phyloP scores from a whole-genome alignment of 2,113 vertebrate species.

The Triplophysa siluroides region DNA sequence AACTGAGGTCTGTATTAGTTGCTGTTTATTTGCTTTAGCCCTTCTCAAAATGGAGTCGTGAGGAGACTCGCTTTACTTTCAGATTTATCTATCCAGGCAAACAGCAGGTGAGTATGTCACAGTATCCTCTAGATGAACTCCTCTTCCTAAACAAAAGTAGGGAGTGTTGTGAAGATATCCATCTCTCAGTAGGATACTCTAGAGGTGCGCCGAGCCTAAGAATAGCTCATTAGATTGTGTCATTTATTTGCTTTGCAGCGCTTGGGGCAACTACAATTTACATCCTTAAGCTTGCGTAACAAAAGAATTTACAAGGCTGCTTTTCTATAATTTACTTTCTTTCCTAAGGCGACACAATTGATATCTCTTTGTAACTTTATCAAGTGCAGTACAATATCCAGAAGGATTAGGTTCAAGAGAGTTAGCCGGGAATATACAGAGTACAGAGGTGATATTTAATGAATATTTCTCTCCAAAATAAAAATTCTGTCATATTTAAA shows the following conservation, averaged over 20 bases:
- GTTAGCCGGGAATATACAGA: neutral
- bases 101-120: constrained; percentile 48
- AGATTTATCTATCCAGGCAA: constrained; percentile 45
- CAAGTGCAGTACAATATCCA: neutral
- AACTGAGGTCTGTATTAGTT: constrained; percentile 30
- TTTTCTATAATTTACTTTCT: neutral
- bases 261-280: constrained; percentile 30
- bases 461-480: neutral
- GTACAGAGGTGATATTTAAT: neutral
- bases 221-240: constrained; percentile 66
- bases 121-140: constrained; percentile 72
- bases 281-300: constrained; percentile 39
- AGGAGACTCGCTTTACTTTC: constrained; percentile 42
- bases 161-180: constrained; percentile 41
- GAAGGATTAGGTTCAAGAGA: neutral
- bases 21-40: constrained; percentile 53
- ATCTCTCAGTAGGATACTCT: constrained; percentile 55
- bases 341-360: neutral
- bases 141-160: constrained; percentile 51
- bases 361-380: neutral
- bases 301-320: constrained; percentile 28
- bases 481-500: too few relatives aligned
- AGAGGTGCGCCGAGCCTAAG: constrained; percentile 45
- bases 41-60: constrained; percentile 41
- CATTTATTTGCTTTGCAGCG: constrained; percentile 68